Evolutionary conservation across 2,797 vertebrate species (phyloP).

Genomic region (Sebastes ruberrimus): DNA sequence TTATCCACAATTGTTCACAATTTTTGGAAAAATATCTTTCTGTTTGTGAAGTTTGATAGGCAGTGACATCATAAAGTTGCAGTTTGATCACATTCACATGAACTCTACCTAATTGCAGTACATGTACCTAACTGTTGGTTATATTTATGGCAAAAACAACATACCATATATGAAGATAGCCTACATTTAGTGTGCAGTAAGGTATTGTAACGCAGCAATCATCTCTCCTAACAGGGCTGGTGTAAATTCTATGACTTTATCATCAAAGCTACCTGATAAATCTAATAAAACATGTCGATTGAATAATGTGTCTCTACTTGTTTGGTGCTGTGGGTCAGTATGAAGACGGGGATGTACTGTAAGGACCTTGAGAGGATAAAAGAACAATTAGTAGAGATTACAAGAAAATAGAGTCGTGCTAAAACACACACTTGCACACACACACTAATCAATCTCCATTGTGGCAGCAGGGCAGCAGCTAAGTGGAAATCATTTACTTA

Average conservation of each 20-base stretch:
- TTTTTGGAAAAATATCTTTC: neutral
- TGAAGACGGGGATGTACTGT: slow-evolving; percentile 3
- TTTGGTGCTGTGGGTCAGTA: slow-evolving; percentile 17
- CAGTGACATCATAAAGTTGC: neutral
- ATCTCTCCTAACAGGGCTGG: neutral
- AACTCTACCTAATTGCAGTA: neutral
- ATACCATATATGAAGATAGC: neutral
- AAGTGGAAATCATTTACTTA: slow-evolving; percentile 82
- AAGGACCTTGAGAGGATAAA: slow-evolving; percentile 71
- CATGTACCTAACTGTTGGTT: neutral
- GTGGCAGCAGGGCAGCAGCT: slow-evolving; percentile 68
- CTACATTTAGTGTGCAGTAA: neutral
- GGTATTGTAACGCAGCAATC: slow-evolving; percentile 2
- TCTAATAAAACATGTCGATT: slow-evolving; percentile 26
- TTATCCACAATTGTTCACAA: neutral
- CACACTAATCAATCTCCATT: slow-evolving; percentile 76
- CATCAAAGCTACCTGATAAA: slow-evolving; percentile 17
- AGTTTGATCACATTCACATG: neutral
- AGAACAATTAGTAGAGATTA: slow-evolving; percentile 73
- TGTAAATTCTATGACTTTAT: neutral
- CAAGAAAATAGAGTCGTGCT: slow-evolving; percentile 44
- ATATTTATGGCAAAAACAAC: neutral
- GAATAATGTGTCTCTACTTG: slow-evolving; percentile 20
- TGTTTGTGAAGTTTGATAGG: neutral
- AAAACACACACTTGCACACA: slow-evolving; percentile 34